phyloP scores from a whole-genome alignment of 2,888 invertebrate species.

The Elysia crispata region DNA sequence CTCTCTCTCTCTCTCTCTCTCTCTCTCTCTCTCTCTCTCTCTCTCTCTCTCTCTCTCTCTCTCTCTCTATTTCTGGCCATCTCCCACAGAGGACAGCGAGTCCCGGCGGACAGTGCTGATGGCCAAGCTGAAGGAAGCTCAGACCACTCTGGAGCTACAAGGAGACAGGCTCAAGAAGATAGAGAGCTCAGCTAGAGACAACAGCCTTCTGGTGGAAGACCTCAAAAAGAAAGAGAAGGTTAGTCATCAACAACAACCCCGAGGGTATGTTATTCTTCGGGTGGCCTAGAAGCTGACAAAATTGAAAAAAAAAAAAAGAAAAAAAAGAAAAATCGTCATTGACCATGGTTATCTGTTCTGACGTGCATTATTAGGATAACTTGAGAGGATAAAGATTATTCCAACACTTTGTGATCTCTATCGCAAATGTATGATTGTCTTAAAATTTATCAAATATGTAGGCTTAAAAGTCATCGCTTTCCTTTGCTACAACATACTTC shows the following conservation, averaged over 20 bases:
- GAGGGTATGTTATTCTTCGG: too few species aligned
- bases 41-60: neutral
- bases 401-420: too few species aligned
- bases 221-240: conserved; percentile 72
- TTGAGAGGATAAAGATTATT: too few species aligned
- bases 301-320: too few species aligned
- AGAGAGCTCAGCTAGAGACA: conserved; percentile 71
- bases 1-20: neutral
- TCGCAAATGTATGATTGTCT: too few species aligned
- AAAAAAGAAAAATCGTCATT: too few species aligned
- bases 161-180: conserved; percentile 69
- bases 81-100: conserved; percentile 69
- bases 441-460: too few species aligned
- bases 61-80: neutral
- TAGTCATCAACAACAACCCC: conserved; percentile 33
- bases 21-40: conserved; percentile 9
- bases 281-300: too few species aligned
- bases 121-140: conserved; percentile 73
- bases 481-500: too few species aligned
- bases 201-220: conserved; percentile 68
- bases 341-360: too few species aligned
- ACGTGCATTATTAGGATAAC: too few species aligned
- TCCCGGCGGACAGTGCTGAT: conserved; percentile 68
- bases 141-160: conserved; percentile 71
- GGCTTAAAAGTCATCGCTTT: too few species aligned